These are phyloP conservation scores for Saccostrea echinata DNA, from an alignment of 1,140 invertebrate species.

Conservation along the genomic window DNA sequence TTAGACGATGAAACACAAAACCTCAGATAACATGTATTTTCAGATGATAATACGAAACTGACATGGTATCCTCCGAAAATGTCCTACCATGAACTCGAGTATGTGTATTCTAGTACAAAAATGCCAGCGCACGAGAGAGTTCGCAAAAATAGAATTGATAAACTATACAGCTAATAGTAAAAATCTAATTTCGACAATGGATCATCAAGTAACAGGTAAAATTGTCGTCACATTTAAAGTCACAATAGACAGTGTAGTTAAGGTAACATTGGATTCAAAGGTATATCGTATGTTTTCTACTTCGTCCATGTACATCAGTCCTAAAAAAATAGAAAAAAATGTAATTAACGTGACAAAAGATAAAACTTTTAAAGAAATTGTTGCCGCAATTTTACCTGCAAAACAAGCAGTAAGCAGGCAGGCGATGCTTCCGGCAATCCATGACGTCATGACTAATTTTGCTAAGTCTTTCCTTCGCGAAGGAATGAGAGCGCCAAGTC, in stretches of 20 bases:
- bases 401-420: constrained; percentile 95
- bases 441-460: constrained; percentile 57
- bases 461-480: constrained; percentile 85
- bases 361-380: not conserved
- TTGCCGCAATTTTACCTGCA: constrained; percentile 85
- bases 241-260: not conserved
- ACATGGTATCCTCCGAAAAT: too few relatives aligned
- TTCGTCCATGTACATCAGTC: not conserved
- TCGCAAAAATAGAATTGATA: too few relatives aligned
- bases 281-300: not conserved
- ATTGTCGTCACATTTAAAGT: not conserved
- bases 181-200: too few relatives aligned
- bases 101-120: too few relatives aligned
- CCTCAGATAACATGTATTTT: too few relatives aligned
- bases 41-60: too few relatives aligned
- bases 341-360: not conserved
- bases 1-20: too few relatives aligned
- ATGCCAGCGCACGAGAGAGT: too few relatives aligned
- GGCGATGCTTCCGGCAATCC: constrained; percentile 87
- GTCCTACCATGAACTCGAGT: too few relatives aligned
- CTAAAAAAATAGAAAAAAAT: not conserved
- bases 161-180: too few relatives aligned
- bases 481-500: constrained; percentile 89
- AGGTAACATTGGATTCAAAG: not conserved
- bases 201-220: not conserved